A percentile compares a stretch with the other conserved stretches of the same genome.
These are phyloP conservation scores for Vanessa atalanta DNA, from an alignment of 1,140 invertebrate species.

Conservation along the genomic window DNA sequence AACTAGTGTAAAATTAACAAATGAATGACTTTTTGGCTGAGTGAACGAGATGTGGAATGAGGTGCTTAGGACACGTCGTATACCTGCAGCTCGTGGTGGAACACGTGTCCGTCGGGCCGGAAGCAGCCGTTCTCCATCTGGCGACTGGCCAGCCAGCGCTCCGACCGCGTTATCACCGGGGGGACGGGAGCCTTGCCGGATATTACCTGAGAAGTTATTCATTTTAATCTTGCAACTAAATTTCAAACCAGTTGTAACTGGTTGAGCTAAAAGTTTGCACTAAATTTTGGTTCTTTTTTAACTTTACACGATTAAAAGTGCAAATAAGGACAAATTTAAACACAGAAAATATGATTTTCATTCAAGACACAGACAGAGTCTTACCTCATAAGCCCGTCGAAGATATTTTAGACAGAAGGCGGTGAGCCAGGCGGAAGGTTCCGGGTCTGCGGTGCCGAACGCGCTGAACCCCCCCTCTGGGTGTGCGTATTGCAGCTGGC, in stretches of 20 bases:
- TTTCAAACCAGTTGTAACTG: too few relatives aligned
- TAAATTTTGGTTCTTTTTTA: too few relatives aligned
- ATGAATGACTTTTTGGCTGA: too few relatives aligned
- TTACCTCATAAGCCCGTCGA: slow-evolving; percentile 54
- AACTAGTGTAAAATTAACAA: too few relatives aligned
- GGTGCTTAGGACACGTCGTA: neutral
- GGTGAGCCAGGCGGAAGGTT: slow-evolving; percentile 91
- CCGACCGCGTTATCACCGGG: slow-evolving; percentile 65
- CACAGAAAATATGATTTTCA: too few relatives aligned
- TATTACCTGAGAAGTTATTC: slow-evolving; percentile 43
- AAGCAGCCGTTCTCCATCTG: slow-evolving; percentile 92
- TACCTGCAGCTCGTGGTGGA: slow-evolving; percentile 89
- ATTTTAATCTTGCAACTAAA: too few relatives aligned
- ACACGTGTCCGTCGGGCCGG: slow-evolving; percentile 86
- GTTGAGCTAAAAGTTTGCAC: too few relatives aligned
- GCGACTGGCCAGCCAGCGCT: slow-evolving; percentile 86
- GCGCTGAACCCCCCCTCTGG: slow-evolving; percentile 88
- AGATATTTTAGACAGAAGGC: slow-evolving; percentile 90
- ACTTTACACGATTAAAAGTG: too few relatives aligned
- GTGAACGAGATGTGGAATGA: too few relatives aligned
- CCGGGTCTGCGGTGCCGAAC: slow-evolving; percentile 84
- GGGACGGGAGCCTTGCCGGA: slow-evolving; percentile 47
- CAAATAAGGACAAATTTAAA: too few relatives aligned
- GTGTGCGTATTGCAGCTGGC: slow-evolving; percentile 88
- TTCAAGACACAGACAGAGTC: neutral